These are phyloP conservation scores for Acanthosoma haemorrhoidale DNA, from an alignment of 2,888 invertebrate genomes.

Conservation along the genomic window DNA sequence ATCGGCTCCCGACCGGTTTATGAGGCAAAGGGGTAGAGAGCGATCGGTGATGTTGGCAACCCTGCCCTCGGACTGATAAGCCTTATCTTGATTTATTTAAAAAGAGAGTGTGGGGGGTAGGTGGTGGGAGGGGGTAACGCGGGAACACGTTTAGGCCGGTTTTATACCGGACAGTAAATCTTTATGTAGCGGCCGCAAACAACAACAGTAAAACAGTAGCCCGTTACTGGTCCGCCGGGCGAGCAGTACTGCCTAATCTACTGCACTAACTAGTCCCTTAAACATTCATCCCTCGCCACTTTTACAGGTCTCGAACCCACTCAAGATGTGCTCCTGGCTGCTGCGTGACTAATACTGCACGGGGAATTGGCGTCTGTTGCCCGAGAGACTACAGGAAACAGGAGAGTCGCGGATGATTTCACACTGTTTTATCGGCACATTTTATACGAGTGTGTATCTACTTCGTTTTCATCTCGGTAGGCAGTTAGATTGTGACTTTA, in stretches of 20 bases:
- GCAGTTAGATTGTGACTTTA: too few relatives aligned
- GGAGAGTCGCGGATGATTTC: too few relatives aligned
- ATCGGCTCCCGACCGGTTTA: background rate
- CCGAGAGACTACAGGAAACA: too few relatives aligned
- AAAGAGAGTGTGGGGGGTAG: too few relatives aligned
- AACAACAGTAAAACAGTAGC: conserved; percentile 3
- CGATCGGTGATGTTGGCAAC: conserved; percentile 8
- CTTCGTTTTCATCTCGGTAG: too few relatives aligned
- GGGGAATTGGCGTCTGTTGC: too few relatives aligned
- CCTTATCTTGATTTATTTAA: conserved; percentile 14
- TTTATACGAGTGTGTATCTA: too few relatives aligned
- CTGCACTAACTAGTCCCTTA: background rate
- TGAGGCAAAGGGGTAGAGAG: background rate
- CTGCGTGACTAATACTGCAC: background rate
- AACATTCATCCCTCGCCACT: background rate
- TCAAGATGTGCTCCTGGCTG: background rate
- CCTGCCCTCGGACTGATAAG: conserved; percentile 8
- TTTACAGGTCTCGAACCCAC: too few relatives aligned
- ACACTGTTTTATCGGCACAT: too few relatives aligned
- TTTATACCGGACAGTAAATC: background rate
- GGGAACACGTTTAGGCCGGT: conserved; percentile 10
- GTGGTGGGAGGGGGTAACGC: too few relatives aligned
- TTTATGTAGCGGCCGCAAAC: conserved; percentile 2
- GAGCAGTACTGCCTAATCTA: background rate
- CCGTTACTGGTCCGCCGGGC: background rate